Percentiles rank a stretch among this genome's conserved stretches.
Conservation (phyloP, 2,113 vertebrate species). For the Hippocampus mohnikei region DNA sequence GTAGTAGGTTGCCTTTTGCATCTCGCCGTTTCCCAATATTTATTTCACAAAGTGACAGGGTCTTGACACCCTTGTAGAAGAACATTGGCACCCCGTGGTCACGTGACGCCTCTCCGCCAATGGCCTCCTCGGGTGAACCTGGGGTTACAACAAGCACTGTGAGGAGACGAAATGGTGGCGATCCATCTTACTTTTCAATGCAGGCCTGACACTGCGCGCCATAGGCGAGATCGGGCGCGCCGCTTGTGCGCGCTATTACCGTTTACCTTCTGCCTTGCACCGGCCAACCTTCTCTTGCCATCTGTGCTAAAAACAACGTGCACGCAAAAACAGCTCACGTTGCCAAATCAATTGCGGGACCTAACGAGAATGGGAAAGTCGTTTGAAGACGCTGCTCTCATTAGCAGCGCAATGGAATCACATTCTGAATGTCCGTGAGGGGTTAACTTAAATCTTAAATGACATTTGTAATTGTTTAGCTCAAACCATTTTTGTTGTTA, state of each 20-base stretch:
- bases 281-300: constrained; percentile 63
- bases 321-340: constrained; percentile 33
- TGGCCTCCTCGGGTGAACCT: constrained; percentile 93
- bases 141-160: constrained; percentile 88
- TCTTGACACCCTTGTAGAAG: constrained; percentile 99
- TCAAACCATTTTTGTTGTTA: not conserved
- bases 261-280: constrained; percentile 74
- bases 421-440: not conserved
- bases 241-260: constrained; percentile 71
- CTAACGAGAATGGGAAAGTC: constrained; percentile 26
- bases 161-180: constrained; percentile 93
- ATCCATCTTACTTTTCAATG: constrained; percentile 99
- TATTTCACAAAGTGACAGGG: constrained; percentile 99
- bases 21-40: constrained; percentile 98
- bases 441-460: too few species aligned
- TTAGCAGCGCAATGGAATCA: not conserved
- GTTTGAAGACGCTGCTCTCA: not conserved
- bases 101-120: constrained; percentile 97
- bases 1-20: constrained; percentile 99
- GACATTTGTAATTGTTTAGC: not conserved
- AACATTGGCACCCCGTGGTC: constrained; percentile 99
- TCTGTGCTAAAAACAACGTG: constrained; percentile 48
- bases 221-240: constrained; percentile 91
- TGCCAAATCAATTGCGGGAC: constrained; percentile 31
- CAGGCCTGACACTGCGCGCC: constrained; percentile 94